Evolutionary conservation across 1,140 invertebrate genomes (phyloP).

Genomic region (Drosophila miranda): DNA sequence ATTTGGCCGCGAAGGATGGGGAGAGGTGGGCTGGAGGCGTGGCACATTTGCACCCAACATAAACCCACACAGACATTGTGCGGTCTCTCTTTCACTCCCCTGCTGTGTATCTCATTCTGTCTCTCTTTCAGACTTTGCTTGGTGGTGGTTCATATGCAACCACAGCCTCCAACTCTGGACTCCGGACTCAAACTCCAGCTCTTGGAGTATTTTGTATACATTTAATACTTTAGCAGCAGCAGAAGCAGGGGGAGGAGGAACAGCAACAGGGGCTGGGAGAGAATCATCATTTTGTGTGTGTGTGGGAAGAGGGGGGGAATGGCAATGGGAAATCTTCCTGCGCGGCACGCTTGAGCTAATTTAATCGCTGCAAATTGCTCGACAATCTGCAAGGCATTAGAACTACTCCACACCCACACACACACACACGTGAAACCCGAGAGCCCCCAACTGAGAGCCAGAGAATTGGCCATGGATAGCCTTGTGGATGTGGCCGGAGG

Average conservation of each 20-base stretch:
- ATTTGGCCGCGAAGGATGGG: conserved; percentile 33
- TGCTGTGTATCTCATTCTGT: conserved; percentile 4
- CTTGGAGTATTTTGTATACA: conserved; percentile 28
- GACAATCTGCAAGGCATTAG: conserved; percentile 78
- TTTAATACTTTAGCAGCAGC: conserved; percentile 45
- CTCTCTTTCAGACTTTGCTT: conserved; percentile 9
- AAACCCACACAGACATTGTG: conserved; percentile 44
- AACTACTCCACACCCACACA: conserved; percentile 33
- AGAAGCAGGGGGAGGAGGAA: conserved; percentile 32
- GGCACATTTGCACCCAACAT: conserved; percentile 49
- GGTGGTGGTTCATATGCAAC: conserved; percentile 70
- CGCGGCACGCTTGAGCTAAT: conserved; percentile 78
- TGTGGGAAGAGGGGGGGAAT: too few species aligned
- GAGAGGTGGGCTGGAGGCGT: conserved; percentile 53
- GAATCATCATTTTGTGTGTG: neutral
- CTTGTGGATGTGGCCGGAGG: neutral
- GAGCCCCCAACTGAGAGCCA: conserved; percentile 18
- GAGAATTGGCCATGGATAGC: conserved; percentile 16
- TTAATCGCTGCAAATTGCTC: conserved; percentile 82
- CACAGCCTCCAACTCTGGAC: conserved; percentile 30
- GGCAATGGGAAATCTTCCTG: conserved; percentile 35
- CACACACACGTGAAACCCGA: conserved; percentile 63
- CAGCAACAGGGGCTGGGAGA: conserved; percentile 5
- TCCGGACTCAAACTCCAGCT: conserved; percentile 10
- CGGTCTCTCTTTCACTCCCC: conserved; percentile 18